These are phyloP conservation scores for Anagrus nilaparvatae DNA, from an alignment of 1,140 invertebrate genomes.

Conservation along the genomic window DNA sequence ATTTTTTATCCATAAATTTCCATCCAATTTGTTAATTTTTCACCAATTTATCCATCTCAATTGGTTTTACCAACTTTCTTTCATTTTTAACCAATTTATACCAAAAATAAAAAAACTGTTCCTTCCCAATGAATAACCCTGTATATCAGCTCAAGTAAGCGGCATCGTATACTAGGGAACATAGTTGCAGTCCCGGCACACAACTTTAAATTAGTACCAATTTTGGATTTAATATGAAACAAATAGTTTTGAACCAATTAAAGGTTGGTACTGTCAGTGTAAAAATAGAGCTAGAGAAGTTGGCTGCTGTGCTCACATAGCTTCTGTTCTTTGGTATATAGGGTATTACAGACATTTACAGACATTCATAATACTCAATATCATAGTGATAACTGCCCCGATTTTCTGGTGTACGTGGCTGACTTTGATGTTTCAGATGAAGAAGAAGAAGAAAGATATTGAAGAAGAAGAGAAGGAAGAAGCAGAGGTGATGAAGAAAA, in stretches of 20 bases:
- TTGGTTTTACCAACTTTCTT: too few relatives aligned
- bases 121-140: too few relatives aligned
- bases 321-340: constrained; percentile 6
- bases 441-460: background rate
- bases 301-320: constrained; percentile 8
- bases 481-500: too few relatives aligned
- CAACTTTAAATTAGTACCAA: background rate
- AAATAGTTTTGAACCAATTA: constrained; percentile 5
- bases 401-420: constrained; percentile 1
- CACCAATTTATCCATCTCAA: too few relatives aligned
- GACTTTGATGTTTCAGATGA: constrained; percentile 3
- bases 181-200: constrained; percentile 1
- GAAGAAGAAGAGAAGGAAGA: too few relatives aligned
- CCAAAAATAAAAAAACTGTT: too few relatives aligned
- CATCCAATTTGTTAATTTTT: too few relatives aligned
- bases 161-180: background rate
- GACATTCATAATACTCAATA: background rate
- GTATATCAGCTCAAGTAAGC: background rate
- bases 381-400: background rate
- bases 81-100: too few relatives aligned
- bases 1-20: too few relatives aligned
- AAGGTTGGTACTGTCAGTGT: constrained; percentile 7
- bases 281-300: constrained; percentile 4
- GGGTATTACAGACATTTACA: constrained; percentile 4
- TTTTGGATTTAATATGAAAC: constrained; percentile 5